Conservation (phyloP, 2,797 vertebrate species). For the Gymnopithys bicolor region DNA sequence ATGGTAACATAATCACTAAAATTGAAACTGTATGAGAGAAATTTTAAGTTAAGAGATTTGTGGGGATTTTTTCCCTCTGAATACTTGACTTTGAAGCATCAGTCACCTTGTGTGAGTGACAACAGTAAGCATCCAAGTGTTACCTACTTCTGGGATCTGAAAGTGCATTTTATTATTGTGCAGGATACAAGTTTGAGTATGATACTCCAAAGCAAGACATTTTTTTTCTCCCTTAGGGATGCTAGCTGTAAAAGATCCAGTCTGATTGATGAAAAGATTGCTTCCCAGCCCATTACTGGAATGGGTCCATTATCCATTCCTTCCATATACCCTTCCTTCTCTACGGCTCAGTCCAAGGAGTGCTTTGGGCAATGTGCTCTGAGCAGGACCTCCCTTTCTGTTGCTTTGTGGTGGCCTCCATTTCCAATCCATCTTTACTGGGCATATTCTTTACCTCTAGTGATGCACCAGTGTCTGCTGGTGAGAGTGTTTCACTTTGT, state of each 20-base stretch:
- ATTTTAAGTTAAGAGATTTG: background rate
- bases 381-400: background rate
- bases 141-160: background rate
- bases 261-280: background rate
- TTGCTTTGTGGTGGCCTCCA: background rate
- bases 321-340: background rate
- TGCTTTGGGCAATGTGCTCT: background rate
- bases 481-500: background rate
- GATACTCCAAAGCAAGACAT: background rate
- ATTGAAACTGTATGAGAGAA: background rate
- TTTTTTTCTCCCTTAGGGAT: background rate
- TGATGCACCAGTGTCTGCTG: background rate
- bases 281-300: background rate
- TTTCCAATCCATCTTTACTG: background rate
- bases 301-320: background rate
- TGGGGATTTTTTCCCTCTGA: rapidly evolving
- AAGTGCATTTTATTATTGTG: background rate
- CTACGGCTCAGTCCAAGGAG: background rate
- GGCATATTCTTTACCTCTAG: background rate
- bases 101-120: background rate
- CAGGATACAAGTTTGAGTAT: background rate
- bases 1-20: background rate
- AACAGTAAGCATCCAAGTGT: background rate
- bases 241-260: background rate
- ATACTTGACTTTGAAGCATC: background rate